Percentiles rank a stretch among this genome's conserved stretches.
Conservation (phyloP, 2,888 invertebrate genomes). For the Chrysomela aeneicollis region DNA sequence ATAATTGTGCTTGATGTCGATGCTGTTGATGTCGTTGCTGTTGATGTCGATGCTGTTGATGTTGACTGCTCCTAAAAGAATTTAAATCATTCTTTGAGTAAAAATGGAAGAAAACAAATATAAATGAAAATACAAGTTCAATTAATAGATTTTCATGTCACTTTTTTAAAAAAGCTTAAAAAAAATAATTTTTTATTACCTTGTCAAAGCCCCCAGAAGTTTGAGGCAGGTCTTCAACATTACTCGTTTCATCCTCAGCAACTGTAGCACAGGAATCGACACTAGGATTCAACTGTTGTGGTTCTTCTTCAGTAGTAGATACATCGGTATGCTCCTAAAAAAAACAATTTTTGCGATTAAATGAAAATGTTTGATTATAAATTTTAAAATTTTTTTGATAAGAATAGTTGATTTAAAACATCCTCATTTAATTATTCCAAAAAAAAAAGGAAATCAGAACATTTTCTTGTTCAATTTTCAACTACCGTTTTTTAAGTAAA, state of each 20-base stretch:
- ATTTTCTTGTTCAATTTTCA: constrained; percentile 16
- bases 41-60: too few species aligned
- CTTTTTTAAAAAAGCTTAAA: constrained; percentile 13
- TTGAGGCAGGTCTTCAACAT: constrained; percentile 29
- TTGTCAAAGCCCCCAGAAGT: constrained; percentile 30
- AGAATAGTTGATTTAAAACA: too few species aligned
- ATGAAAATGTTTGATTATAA: constrained; percentile 24
- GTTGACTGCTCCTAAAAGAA: constrained; percentile 26
- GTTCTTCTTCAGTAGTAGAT: constrained; percentile 31
- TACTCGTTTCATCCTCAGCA: constrained; percentile 33
- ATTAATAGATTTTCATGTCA: constrained; percentile 10
- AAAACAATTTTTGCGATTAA: constrained; percentile 23
- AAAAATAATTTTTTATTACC: constrained; percentile 24
- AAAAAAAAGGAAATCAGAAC: constrained; percentile 17
- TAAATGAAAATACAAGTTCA: constrained; percentile 18
- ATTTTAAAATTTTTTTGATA: constrained; percentile 13
- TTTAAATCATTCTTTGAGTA: constrained; percentile 20
- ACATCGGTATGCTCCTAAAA: constrained; percentile 32
- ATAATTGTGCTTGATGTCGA: constrained; percentile 23
- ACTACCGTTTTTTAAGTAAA: constrained; percentile 9
- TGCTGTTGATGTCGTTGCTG: not conserved
- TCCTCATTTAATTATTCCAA: not conserved
- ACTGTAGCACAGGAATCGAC: constrained; percentile 32
- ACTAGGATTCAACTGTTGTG: constrained; percentile 32
- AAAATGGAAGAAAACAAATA: constrained; percentile 18